Conservation (phyloP, 2,797 vertebrate species). For the Propithecus deckenii region DNA sequence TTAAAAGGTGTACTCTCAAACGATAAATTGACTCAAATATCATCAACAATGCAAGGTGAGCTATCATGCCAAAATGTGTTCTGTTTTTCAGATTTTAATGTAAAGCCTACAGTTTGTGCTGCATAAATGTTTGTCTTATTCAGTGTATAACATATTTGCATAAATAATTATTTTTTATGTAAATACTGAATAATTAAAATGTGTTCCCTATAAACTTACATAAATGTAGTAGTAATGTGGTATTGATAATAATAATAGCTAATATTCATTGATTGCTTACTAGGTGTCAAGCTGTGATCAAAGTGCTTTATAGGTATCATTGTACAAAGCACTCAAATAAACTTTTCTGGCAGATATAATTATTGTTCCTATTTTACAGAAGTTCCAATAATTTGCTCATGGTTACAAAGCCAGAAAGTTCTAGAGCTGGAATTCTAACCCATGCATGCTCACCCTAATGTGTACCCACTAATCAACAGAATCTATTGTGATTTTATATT, state of each 20-base stretch:
- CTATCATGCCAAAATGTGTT: background rate
- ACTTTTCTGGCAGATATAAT: background rate
- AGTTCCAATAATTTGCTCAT: background rate
- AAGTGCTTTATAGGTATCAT: background rate
- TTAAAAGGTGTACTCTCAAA: constrained; percentile 70
- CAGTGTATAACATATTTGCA: background rate
- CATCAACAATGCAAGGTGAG: background rate
- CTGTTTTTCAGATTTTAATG: background rate
- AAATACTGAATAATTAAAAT: background rate
- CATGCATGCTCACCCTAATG: background rate
- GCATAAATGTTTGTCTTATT: background rate
- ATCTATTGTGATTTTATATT: background rate
- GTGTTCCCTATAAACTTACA: background rate
- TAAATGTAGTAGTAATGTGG: background rate
- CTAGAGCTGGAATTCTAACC: background rate
- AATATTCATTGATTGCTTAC: background rate
- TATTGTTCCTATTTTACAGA: background rate
- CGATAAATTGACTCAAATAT: constrained; percentile 41
- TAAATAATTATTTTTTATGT: background rate
- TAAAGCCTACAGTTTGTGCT: background rate
- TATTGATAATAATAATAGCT: background rate
- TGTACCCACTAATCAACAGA: background rate
- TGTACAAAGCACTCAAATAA: background rate
- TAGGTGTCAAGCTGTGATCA: background rate
- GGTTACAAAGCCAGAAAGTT: background rate